Base-by-base conservation (phyloP, 2,797 vertebrate species). In the Syndactyla subalaris region DNA sequence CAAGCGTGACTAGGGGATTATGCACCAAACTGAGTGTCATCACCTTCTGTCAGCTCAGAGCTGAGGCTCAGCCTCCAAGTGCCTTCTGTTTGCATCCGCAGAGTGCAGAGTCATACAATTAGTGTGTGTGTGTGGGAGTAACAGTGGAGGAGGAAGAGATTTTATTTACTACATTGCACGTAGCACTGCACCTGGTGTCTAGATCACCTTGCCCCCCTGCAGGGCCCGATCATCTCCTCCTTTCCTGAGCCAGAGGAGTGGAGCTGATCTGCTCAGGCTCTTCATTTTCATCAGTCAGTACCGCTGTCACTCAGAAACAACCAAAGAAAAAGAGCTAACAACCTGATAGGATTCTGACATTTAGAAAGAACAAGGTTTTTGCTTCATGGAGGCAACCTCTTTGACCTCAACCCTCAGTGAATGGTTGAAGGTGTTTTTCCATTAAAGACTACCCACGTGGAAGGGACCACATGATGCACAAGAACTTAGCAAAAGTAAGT, bases 261-360 rank as follows among this genome's bases (percentile, higher is more conserved):
- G 65, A 92, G 68, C 63, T 65, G 41, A 76, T 93, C 82, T 78
- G n/a, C 46, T 92, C 52, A n/a, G 32, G 32, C 79, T 89, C 92
- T 88, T 89, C 10, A 4, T 95, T 96, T 94, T 85, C 71, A 49
- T 41, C 96, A 68, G 82, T 72, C 88, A 72, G 34, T 30, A 45
- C 79, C 72, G 52, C 70, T 75, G 62, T 66, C 70, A 80, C 61
- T 26, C 39, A 49, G 61, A 52, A 73, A 92, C 38, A 63, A 93
- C 12, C 3, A 26, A 48, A 14, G 14, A 68, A 63, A 58, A 94
- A 71, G 62, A 80, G 26, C 57, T 68, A 74, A 46, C 54, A 89
- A 51, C 3, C 9, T 84, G 52, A 30, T 71, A 61, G 85, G 61
- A 71, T 85, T 78, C 81, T 74, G 23, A 32, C 6, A 3, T 52